phyloP scores from a whole-genome alignment of 2,113 vertebrate species.

The Lamprotornis superbus region DNA sequence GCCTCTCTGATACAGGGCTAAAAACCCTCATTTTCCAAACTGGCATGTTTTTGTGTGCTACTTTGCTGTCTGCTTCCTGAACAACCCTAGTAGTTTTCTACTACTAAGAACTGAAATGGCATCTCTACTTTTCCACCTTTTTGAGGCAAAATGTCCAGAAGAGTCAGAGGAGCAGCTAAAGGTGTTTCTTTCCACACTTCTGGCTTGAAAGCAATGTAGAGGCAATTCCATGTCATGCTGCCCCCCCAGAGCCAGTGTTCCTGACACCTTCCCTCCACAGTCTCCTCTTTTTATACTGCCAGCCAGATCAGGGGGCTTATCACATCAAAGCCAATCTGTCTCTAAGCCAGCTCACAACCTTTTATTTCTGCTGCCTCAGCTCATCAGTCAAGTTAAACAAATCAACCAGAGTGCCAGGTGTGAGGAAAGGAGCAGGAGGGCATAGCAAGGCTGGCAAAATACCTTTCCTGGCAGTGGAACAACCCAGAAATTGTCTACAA shows the following conservation, averaged over 20 bases:
- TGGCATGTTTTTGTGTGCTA: not conserved
- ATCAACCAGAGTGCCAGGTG: not conserved
- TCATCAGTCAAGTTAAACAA: not conserved
- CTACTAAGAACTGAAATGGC: not conserved
- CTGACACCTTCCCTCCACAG: not conserved
- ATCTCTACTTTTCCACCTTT: not conserved
- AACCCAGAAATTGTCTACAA: not conserved
- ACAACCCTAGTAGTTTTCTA: not conserved
- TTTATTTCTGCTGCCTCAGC: not conserved
- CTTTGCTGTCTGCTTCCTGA: not conserved
- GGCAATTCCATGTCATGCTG: rapidly evolving
- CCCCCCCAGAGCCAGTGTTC: not conserved
- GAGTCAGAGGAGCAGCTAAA: not conserved
- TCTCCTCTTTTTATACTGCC: not conserved
- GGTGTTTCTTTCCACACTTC: not conserved
- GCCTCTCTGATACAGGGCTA: not conserved
- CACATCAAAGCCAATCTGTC: rapidly evolving
- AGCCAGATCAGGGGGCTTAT: not conserved
- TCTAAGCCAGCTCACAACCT: not conserved
- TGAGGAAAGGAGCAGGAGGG: not conserved
- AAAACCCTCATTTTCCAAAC: not conserved
- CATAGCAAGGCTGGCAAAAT: not conserved
- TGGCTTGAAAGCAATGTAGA: not conserved
- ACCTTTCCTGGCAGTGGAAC: not conserved
- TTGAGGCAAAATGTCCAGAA: not conserved